phyloP scores from a whole-genome alignment of 2,797 vertebrate species.

The Alectoris magna region DNA sequence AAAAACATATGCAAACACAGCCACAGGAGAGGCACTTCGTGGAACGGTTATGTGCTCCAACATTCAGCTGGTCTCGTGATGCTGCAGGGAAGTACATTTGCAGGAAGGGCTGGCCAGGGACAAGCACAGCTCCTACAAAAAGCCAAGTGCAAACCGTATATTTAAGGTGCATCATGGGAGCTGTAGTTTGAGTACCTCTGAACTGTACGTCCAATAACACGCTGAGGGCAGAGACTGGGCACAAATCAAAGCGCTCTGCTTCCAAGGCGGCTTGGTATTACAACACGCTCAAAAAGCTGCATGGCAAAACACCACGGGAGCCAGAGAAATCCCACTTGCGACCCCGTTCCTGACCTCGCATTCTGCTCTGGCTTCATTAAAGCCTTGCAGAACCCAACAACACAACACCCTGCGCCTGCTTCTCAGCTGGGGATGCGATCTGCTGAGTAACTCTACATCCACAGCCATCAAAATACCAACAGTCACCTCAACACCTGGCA shows the following conservation, averaged over 20 bases:
- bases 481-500: neutral
- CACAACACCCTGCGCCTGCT: neutral
- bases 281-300: neutral
- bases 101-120: neutral
- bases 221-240: neutral
- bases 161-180: constrained; percentile 19
- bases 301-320: neutral
- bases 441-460: too few species aligned
- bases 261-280: neutral
- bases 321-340: neutral
- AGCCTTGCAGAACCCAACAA: neutral
- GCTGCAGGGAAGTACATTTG: neutral
- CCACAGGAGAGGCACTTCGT: neutral
- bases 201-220: neutral
- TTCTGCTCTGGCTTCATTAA: constrained; percentile 25
- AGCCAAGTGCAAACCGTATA: neutral
- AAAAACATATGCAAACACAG: neutral
- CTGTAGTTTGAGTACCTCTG: neutral
- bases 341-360: neutral
- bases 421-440: neutral
- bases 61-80: neutral
- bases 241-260: neutral
- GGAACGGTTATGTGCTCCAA: neutral
- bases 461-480: neutral
- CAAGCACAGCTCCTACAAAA: neutral